Evolutionary conservation across 2,888 invertebrate genomes (phyloP), one percentile per base, ranked within the genome.

Genomic region (Sinelater perroti): DNA sequence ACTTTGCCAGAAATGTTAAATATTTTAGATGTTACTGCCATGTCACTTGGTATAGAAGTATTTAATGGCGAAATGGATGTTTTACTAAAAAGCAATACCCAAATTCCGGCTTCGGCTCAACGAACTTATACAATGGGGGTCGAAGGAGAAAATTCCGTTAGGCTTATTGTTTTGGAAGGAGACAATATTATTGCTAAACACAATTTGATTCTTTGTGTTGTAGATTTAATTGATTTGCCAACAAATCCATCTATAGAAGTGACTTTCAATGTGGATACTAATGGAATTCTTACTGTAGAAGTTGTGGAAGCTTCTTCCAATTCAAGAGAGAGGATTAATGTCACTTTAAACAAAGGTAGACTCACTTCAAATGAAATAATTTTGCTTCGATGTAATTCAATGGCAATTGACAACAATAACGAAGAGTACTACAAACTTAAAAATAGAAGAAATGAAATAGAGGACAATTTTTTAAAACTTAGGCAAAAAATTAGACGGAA

Each of bases 291-390:
- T 56, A 93, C 93, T 85, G 96, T 98, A 54, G 93, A 95, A 17
- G 99, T 98, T 11, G 98, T 98, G 78, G 98, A 99, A 79, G 98
- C 98, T 81, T 97, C 97, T 60, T 98, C 98, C 35, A 98, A 98
- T 53, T 97, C 97, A 82, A 89, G 96, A 72, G 96, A 99, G 76
- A 96, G 97, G 83, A 98, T 99, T 73, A 95, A 96, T 60, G 99
- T 99, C 77, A 97, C 97, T 68, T 97, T 98, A 74, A 97, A 98
- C 74, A 95, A 97, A 79, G 97, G 97, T 80, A 85, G 97, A 64
- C 80, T 99, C 61, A 95, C 96, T n/a, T 97, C 97, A 3, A 98
- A 98, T 68, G 98, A 99, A 72, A 99, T 99, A 3, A 1, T 7
- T 1, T 6, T 14, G 10, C 68, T 46, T 0, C 13, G 31, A 20